These are phyloP conservation scores for Calameuta filiformis DNA, from an alignment of 2,888 invertebrate species.

Conservation along the genomic window DNA sequence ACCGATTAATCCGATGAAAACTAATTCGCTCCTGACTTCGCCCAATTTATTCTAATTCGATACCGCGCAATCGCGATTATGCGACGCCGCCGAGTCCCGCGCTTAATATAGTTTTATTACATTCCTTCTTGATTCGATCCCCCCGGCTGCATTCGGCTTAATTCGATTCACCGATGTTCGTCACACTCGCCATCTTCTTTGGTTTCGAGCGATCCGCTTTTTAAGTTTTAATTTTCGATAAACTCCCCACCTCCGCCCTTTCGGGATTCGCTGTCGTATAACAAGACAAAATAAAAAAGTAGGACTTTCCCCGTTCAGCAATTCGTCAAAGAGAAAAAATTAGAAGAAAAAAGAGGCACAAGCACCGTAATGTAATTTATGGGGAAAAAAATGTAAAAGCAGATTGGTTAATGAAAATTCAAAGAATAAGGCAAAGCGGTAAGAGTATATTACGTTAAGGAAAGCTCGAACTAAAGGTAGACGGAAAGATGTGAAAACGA, in stretches of 20 bases:
- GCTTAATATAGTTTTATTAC: not conserved
- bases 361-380: not conserved
- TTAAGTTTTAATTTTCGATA: not conserved
- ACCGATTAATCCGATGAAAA: slow-evolving; percentile 63
- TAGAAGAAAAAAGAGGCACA: not conserved
- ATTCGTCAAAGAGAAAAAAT: not conserved
- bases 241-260: not conserved
- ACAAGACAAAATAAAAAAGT: not conserved
- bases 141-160: not conserved
- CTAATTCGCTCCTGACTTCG: slow-evolving; percentile 56
- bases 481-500: not conserved
- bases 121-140: not conserved
- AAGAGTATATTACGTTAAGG: not conserved
- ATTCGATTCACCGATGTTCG: not conserved
- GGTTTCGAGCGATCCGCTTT: not conserved
- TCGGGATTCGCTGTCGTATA: too few relatives aligned
- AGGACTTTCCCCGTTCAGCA: not conserved
- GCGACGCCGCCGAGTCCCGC: not conserved
- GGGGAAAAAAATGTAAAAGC: not conserved
- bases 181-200: not conserved
- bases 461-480: not conserved
- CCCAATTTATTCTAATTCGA: slow-evolving; percentile 52
- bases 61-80: slow-evolving; percentile 22
- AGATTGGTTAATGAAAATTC: not conserved
- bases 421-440: not conserved